Evolutionary conservation across 2,113 vertebrate species (phyloP).

Genomic region (Phocoena sinus): DNA sequence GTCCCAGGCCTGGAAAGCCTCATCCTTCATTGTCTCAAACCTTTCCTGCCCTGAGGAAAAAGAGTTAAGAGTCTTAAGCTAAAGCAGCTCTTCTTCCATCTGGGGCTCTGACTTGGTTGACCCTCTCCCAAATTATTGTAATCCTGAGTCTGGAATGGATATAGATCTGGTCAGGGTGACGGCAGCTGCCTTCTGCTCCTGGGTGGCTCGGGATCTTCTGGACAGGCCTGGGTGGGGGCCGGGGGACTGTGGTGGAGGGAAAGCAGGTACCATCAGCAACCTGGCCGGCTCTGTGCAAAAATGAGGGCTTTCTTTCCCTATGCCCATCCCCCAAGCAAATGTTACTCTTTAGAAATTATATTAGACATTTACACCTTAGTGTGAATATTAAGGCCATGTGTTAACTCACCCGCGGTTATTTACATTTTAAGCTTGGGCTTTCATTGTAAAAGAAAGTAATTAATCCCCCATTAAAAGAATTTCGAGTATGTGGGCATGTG

Average conservation of each 20-base stretch:
- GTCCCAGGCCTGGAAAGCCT: slow-evolving; percentile 60
- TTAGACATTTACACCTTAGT: slow-evolving; percentile 21
- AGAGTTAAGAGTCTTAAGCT: slow-evolving; percentile 65
- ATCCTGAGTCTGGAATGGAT: slow-evolving; percentile 60
- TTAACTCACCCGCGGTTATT: not conserved
- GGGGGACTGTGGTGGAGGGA: not conserved
- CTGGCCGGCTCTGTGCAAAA: not conserved
- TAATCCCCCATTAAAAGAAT: slow-evolving; percentile 41
- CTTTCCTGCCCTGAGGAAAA: slow-evolving; percentile 62
- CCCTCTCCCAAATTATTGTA: slow-evolving; percentile 56
- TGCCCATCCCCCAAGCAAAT: not conserved
- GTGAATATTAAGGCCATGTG: slow-evolving; percentile 28
- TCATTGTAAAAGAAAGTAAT: slow-evolving; percentile 44
- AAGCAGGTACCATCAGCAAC: not conserved
- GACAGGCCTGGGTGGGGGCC: not conserved
- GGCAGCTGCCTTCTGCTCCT: slow-evolving; percentile 31
- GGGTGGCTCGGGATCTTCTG: slow-evolving; percentile 14
- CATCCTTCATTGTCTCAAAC: slow-evolving; percentile 62
- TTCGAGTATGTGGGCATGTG: not conserved
- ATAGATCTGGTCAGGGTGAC: not conserved
- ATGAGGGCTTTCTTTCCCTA: not conserved
- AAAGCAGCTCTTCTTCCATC: slow-evolving; percentile 67
- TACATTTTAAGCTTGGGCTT: slow-evolving; percentile 35
- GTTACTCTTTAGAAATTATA: not conserved
- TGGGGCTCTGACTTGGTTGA: slow-evolving; percentile 63